Conservation (phyloP, 1,140 invertebrate genomes). For the Drosophila repleta region DNA sequence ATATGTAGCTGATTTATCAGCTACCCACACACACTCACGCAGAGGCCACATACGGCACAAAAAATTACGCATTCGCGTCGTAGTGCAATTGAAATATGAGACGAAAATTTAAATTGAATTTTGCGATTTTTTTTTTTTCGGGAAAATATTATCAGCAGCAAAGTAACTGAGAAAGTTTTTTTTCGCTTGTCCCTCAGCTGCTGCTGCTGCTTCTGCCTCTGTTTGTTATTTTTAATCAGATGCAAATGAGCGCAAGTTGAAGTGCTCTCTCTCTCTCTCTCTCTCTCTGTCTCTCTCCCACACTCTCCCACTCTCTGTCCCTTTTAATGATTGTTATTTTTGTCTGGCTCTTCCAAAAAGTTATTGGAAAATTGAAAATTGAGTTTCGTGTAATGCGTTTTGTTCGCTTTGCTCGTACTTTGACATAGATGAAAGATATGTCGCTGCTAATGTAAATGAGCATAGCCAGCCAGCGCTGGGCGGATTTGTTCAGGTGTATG, state of each 20-base stretch:
- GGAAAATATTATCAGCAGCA: conserved; percentile 43
- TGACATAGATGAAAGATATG: conserved; percentile 22
- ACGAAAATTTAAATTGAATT: conserved; percentile 59
- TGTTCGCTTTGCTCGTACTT: conserved; percentile 23
- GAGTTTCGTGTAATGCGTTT: conserved; percentile 52
- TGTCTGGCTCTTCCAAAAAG: conserved; percentile 26
- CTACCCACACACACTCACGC: conserved; percentile 5
- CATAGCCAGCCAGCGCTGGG: no score
- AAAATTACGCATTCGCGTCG: conserved; percentile 40
- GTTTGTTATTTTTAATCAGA: conserved; percentile 64
- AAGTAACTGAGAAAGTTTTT: conserved; percentile 26
- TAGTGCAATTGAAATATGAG: conserved; percentile 60
- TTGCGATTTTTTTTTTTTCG: conserved; percentile 2
- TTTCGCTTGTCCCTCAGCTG: conserved; percentile 6
- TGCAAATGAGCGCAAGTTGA: conserved; percentile 59
- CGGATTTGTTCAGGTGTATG: background rate
- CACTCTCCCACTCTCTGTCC: no score
- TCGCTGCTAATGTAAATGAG: background rate
- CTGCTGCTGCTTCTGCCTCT: background rate
- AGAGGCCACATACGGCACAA: background rate
- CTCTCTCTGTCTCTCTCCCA: background rate
- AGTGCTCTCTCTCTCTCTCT: conserved; percentile 22
- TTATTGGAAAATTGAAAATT: conserved; percentile 45
- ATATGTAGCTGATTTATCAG: conserved; percentile 60
- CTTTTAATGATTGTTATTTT: conserved; percentile 54